Evolutionary conservation across 2,797 vertebrate species (phyloP), one percentile per base, ranked within the genome.

Genomic region (Atherinosoma microstoma): DNA sequence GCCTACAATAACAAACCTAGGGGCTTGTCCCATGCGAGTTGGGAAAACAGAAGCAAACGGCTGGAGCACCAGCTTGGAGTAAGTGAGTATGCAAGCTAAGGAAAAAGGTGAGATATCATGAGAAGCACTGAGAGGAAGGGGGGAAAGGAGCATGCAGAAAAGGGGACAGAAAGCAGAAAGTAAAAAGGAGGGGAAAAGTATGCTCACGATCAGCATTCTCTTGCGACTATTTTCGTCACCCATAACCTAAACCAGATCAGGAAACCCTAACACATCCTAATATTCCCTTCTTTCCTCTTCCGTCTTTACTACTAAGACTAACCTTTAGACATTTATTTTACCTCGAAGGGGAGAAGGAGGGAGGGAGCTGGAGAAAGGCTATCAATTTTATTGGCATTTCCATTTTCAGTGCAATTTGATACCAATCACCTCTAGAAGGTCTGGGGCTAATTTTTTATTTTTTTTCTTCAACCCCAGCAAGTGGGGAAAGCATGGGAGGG

Each of bases 1-100:
- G 96, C 96, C 96, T 98, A 97, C 95, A 98, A 99, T 96, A 98
- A 99, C 97, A 98, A 98, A 98, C 97, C 92, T 82, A 87, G 93
- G 87, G 95, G 94, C 95, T 94, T 78, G 92, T 94, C 96, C 93
- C 82, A 94, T 95, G 95, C 90, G 94, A 96, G 95, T 84, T 94
- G 89, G 93, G 94, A 94, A 95, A 95, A 95, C 95, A 96, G 96
- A 95, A 94, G 94, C 93, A 89, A 94, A 86, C 78, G 86, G 84
- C 79, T 58, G 16, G 76, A 84, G 86, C 78, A 84, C 84, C 80
- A 79, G 69, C 79, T 73, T 59, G 22, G 63, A 63, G 75, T 20
- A 67, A 59, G 61, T 2, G 76, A 65, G 78, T 27, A 36, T 62
- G 58, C 27, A 27, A 58, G 34, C 75, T 73, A 58, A 45, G 51